Percentiles rank a stretch among this genome's conserved stretches.
These are phyloP conservation scores for Prorops nasuta DNA, from an alignment of 1,140 invertebrate species.

Conservation along the genomic window DNA sequence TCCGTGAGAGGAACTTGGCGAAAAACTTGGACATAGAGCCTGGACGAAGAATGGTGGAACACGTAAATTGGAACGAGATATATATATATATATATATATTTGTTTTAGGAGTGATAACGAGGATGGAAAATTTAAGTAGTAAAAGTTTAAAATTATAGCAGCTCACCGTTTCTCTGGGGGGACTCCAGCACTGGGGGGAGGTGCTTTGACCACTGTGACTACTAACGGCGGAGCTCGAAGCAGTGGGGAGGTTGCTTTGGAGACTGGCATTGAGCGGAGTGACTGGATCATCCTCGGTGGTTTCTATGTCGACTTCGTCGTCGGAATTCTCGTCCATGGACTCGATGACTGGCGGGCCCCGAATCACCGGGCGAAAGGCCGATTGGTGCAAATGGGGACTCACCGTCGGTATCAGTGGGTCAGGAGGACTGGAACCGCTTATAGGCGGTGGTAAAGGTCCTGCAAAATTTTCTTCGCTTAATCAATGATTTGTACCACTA, in stretches of 20 bases:
- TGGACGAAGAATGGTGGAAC: no score
- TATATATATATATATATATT: no score
- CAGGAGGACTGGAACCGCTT: slow-evolving; percentile 34
- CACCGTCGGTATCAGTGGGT: slow-evolving; percentile 39
- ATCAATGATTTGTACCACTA: slow-evolving; percentile 2
- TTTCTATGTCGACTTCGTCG: slow-evolving; percentile 53
- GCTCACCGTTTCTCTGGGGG: slow-evolving; percentile 51
- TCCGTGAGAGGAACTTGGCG: no score
- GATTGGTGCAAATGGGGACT: slow-evolving; percentile 55
- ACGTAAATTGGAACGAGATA: no score
- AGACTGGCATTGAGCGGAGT: slow-evolving; percentile 30
- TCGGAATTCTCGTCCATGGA: slow-evolving; percentile 44
- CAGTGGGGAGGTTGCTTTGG: slow-evolving; percentile 36
- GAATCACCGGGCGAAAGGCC: slow-evolving; percentile 66
- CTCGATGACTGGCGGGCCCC: slow-evolving; percentile 38
- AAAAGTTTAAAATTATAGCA: no score
- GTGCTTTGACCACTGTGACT: slow-evolving; percentile 43
- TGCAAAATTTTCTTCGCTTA: slow-evolving; percentile 6
- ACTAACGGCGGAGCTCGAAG: slow-evolving; percentile 41
- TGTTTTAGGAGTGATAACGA: no score
- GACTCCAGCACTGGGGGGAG: slow-evolving; percentile 52
- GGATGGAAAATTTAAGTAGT: no score
- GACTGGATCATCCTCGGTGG: slow-evolving; percentile 44
- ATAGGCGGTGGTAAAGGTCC: slow-evolving; percentile 43
- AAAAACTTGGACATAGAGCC: no score